Conservation (phyloP, 2,797 vertebrate species). For the Tympanoctomys barrerae region DNA sequence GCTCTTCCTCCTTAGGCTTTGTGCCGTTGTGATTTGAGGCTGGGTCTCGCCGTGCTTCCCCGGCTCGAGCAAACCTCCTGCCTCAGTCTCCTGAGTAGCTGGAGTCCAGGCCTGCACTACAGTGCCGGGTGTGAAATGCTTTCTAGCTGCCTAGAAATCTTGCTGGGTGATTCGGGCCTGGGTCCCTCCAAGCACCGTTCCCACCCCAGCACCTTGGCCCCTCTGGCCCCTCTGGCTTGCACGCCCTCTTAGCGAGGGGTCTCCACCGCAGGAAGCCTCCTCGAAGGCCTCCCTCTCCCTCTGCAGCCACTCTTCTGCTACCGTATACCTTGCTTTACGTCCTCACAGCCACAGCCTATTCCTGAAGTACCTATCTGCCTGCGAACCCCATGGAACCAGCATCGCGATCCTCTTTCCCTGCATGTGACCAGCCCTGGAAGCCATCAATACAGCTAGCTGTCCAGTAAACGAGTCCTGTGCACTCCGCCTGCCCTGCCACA, state of each 20-base stretch:
- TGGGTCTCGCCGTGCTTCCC: neutral
- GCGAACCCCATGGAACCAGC: accelerated
- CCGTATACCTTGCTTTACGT: too few relatives aligned
- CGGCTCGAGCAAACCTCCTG: neutral
- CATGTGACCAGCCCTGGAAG: neutral
- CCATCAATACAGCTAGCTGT: neutral
- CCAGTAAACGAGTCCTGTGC: too few relatives aligned
- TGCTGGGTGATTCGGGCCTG: accelerated
- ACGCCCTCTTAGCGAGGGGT: neutral
- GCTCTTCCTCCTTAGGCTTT: neutral
- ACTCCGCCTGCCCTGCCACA: neutral
- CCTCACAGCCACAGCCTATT: neutral
- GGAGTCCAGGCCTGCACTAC: too few relatives aligned
- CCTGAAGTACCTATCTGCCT: too few relatives aligned
- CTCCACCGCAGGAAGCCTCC: neutral
- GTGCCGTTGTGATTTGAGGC: neutral
- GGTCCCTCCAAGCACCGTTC: neutral
- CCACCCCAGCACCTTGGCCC: neutral
- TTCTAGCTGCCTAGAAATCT: neutral
- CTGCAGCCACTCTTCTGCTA: neutral
- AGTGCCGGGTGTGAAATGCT: too few relatives aligned
- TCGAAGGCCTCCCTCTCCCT: neutral
- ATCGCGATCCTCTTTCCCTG: neutral
- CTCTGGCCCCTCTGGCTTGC: neutral
- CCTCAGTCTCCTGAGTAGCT: neutral